Evolutionary conservation across 1,140 invertebrate species (phyloP), one percentile per base, ranked within the genome.

Genomic region (Drosophila guanche): DNA sequence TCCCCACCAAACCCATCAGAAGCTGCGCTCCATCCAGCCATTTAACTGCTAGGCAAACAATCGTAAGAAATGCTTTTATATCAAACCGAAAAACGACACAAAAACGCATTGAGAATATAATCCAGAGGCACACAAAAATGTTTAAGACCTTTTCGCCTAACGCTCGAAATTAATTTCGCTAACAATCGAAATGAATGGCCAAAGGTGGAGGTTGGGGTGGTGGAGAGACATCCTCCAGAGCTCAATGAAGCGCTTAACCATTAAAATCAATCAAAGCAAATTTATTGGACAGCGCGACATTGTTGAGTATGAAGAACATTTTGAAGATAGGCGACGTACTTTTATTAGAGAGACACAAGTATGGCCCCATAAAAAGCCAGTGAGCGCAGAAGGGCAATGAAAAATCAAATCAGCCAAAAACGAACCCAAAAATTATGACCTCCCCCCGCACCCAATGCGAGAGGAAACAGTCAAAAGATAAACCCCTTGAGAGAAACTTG

Each of bases 191-290:
- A 47, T 50, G 48, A 62, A 72, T 72, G 56, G 33, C 47, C 29
- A 45, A 50, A 58, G 63, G 43, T 52, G 59, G 22, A 48, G 57
- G 56, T 29, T 37, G 33, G 43, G 51, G 16, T 37, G 43, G n/a
- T 47, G 25, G 33, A 40, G 53, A 25, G 48, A 69, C 74, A 78
- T 81, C 71, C 83, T 83, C 60, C 56, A 79, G 70, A 70, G 71
- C 78, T 63, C 85, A 89, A 89, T 90, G 85, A 81, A 81, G 86
- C 86, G 88, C 88, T 83, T 86, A 79, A 86, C 80, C 86, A 89
- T 89, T 89, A 89, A 89, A 89, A 89, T 89, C 86, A 89, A 89
- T 89, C 86, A 90, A 89, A 86, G 83, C 71, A 83, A 76, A 89
- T 86, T 88, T 86, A 85, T 85, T 86, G 81, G 77, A 78, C 77